Conservation (phyloP, 2,113 vertebrate species). For the Hypomesus transpacificus region DNA sequence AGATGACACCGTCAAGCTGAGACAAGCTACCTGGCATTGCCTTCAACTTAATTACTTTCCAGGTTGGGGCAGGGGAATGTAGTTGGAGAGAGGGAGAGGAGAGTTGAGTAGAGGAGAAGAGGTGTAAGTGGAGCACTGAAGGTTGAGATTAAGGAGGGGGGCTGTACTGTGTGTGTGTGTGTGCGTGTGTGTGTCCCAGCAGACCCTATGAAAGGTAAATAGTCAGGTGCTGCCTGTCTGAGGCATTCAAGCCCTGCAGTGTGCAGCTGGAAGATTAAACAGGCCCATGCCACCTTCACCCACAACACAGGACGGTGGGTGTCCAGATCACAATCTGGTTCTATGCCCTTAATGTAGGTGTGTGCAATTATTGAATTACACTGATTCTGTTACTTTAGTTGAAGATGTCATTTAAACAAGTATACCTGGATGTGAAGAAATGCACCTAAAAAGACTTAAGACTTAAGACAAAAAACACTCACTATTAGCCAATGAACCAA, state of each 20-base stretch:
- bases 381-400: too few relatives aligned
- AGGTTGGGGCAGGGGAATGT: constrained; percentile 13
- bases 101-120: too few relatives aligned
- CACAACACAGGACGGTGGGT: constrained; percentile 8
- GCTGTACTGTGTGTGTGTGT: too few relatives aligned
- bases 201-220: constrained; percentile 35
- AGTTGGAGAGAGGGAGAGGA: background rate
- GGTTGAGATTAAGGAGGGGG: too few relatives aligned
- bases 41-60: constrained; percentile 35
- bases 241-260: constrained; percentile 32
- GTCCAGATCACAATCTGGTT: constrained; percentile 1
- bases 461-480: too few relatives aligned
- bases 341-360: background rate
- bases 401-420: too few relatives aligned
- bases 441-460: too few relatives aligned
- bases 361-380: too few relatives aligned
- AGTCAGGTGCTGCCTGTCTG: constrained; percentile 52
- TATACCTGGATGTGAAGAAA: too few relatives aligned
- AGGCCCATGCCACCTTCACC: constrained; percentile 30
- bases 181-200: constrained; percentile 2
- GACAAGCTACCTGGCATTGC: constrained; percentile 41
- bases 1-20: constrained; percentile 39
- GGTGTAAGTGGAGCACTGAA: too few relatives aligned
- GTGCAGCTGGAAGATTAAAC: constrained; percentile 44
- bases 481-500: too few relatives aligned